Conservation (phyloP, 23 tunicate genomes). For the Clavelina lepadiformis region DNA sequence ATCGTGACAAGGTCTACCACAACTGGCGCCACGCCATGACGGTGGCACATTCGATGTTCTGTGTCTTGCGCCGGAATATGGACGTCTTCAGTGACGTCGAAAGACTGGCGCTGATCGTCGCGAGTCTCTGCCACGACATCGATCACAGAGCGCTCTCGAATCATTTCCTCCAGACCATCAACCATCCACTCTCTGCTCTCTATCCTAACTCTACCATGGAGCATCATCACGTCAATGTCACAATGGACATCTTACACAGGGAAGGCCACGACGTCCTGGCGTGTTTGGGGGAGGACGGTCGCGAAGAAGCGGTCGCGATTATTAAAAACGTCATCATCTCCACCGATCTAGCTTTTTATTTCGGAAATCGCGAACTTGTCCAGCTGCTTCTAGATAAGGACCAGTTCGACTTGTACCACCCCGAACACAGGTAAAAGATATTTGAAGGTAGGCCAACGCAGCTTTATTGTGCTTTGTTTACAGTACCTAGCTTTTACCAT, state of each 20-base stretch:
- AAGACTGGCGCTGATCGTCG: slow-evolving; percentile 35
- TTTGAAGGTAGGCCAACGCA: too few relatives aligned
- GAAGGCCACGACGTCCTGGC: slow-evolving; percentile 28
- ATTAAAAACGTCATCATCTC: slow-evolving; percentile 42
- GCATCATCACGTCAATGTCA: slow-evolving; percentile 48
- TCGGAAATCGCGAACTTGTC: slow-evolving; percentile 41
- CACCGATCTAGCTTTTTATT: slow-evolving; percentile 60
- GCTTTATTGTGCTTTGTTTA: not conserved
- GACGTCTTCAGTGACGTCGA: slow-evolving; percentile 48
- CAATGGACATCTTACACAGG: slow-evolving; percentile 32
- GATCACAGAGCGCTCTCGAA: slow-evolving; percentile 74
- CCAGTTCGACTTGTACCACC: slow-evolving; percentile 31
- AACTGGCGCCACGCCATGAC: slow-evolving; percentile 89
- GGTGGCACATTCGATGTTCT: slow-evolving; percentile 76
- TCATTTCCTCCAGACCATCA: slow-evolving; percentile 43
- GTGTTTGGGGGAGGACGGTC: slow-evolving; percentile 10
- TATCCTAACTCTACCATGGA: slow-evolving; percentile 82
- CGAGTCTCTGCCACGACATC: slow-evolving; percentile 66
- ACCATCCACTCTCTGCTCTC: slow-evolving; percentile 50
- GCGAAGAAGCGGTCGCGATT: slow-evolving; percentile 21
- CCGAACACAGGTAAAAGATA: slow-evolving; percentile 35
- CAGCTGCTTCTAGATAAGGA: slow-evolving; percentile 28
- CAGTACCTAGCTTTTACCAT: not conserved
- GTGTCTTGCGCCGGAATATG: slow-evolving; percentile 33
- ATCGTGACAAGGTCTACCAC: slow-evolving; percentile 65